Evolutionary conservation across 2,888 invertebrate species (phyloP).

Genomic region (Furcula furcula): DNA sequence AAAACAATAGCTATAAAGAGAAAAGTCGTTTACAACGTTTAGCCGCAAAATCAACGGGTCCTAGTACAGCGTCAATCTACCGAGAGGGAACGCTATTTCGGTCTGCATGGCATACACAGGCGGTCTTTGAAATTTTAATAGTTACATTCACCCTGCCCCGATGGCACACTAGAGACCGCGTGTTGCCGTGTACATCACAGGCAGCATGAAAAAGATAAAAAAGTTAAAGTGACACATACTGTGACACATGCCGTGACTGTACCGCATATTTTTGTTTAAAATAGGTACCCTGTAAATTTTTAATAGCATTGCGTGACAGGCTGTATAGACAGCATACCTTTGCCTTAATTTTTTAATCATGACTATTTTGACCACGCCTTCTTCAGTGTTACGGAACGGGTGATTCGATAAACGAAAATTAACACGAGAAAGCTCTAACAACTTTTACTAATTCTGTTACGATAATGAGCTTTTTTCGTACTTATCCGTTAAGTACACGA

Average conservation of each 20-base stretch:
- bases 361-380: not conserved
- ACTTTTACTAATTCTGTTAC: constrained; percentile 22
- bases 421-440: constrained; percentile 13
- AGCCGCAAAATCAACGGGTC: constrained; percentile 37
- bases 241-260: constrained; percentile 9
- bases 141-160: constrained; percentile 76
- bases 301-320: not conserved
- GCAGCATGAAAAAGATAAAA: constrained; percentile 43
- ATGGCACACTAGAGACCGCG: constrained; percentile 62
- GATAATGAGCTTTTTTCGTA: constrained; percentile 14
- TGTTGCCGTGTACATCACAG: constrained; percentile 52
- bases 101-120: constrained; percentile 67
- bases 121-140: constrained; percentile 79
- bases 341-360: not conserved
- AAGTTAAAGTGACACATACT: constrained; percentile 26
- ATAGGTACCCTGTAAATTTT: constrained; percentile 1
- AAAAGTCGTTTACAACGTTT: constrained; percentile 38
- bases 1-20: constrained; percentile 41
- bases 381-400: not conserved
- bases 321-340: not conserved
- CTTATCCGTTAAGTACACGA: constrained; percentile 7
- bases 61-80: constrained; percentile 57
- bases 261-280: constrained; percentile 1
- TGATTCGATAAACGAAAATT: constrained; percentile 12
- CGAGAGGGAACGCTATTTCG: constrained; percentile 70